Evolutionary conservation across 2,888 invertebrate species (phyloP).

Genomic region (Dysmachus trigonus): DNA sequence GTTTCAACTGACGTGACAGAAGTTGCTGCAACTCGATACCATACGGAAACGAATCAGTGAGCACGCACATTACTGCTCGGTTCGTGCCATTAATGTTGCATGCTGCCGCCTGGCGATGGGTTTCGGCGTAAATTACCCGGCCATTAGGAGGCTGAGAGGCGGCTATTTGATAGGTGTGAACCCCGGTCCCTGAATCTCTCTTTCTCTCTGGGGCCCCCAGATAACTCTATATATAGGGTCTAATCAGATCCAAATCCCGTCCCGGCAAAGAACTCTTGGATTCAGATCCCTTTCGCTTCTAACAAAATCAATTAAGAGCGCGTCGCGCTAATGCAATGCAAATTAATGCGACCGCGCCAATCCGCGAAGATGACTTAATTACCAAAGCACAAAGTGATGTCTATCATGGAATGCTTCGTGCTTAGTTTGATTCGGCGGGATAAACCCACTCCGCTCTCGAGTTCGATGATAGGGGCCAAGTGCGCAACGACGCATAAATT

Average conservation of each 20-base stretch:
- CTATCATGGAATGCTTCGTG: constrained; percentile 2
- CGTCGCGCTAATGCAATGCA: constrained; percentile 31
- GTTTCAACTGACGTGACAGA: constrained; percentile 47
- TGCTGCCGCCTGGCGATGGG: constrained; percentile 27
- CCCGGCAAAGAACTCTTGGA: background rate
- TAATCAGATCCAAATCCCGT: background rate
- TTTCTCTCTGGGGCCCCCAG: background rate
- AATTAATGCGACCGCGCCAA: constrained; percentile 24
- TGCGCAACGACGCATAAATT: constrained; percentile 18
- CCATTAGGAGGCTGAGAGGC: constrained; percentile 32
- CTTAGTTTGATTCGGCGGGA: constrained; percentile 18
- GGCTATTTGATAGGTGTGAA: constrained; percentile 33
- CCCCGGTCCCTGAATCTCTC: background rate
- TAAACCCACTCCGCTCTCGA: background rate
- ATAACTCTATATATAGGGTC: background rate
- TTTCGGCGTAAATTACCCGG: constrained; percentile 34
- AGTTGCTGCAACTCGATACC: constrained; percentile 47
- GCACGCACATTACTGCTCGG: constrained; percentile 47
- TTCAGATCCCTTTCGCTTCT: background rate
- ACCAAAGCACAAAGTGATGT: constrained; percentile 27
- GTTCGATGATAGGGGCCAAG: background rate
- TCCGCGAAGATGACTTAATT: constrained; percentile 35
- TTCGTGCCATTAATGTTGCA: constrained; percentile 48
- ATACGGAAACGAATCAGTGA: constrained; percentile 48
- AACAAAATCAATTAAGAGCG: constrained; percentile 29